Base-by-base conservation (phyloP, 2,888 invertebrate genomes). In the Carterocephalus palaemon region DNA sequence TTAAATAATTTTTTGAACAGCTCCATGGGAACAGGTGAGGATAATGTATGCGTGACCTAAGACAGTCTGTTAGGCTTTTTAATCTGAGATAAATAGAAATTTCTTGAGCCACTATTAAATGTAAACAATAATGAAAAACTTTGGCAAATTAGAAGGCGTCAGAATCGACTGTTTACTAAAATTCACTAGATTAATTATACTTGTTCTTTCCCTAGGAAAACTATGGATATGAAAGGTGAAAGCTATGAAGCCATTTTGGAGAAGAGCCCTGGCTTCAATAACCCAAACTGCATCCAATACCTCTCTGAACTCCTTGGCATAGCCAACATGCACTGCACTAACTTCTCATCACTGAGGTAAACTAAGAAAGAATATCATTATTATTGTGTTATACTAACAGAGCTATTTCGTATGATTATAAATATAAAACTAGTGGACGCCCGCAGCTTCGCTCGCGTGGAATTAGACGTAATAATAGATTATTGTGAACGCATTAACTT, bases 261-360 rank as follows among this genome's bases (percentile, higher is more conserved):
- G 88, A 92, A 92, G 88, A 93, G 93, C 70, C 90, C 93, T 64
- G 94, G 94, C 73, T 95, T 95, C 90, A 92, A 92, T 89, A 96
- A 96, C 89, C 95, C 95, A 54, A 94, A 94, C 90, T 93, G 92
- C 90, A 91, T 93, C 75, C 92, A 93, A 80, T 92, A 92, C 86
- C 90, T 96, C 59, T 92, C 92, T 63, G 91, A 91, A 75, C 88
- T 90, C 59, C 90, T 95, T 83, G 92, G 93, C 49, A 90, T 94
- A 61, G 88, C 91, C 60, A 90, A 89, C 66, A 88, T 89, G 65
- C 91, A 92, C 60, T 90, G 90, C 71, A 92, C 92, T 15, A 90
- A 93, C 64, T 91, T 93, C 86, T 67, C 89, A 53, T 89, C 92
- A 51, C 75, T 94, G 53, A 92, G 92, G 93, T 93, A 88, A 84